Conservation (phyloP, 2,797 vertebrate species). For the Neomorphus geoffroyi region DNA sequence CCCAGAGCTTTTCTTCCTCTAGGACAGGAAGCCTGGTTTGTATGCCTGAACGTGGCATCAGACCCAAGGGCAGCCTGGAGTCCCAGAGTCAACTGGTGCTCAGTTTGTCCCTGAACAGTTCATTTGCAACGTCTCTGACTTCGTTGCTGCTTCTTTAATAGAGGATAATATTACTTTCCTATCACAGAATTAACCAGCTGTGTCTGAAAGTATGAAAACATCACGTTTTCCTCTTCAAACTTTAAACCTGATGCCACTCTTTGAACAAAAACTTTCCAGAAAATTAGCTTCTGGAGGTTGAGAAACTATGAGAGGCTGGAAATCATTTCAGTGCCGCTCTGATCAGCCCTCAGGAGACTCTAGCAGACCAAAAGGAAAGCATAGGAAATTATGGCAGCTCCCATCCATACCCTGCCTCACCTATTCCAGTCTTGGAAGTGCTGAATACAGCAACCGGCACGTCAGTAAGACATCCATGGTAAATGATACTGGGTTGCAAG, state of each 20-base stretch:
- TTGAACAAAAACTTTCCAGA: background rate
- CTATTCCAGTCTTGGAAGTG: background rate
- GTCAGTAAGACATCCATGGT: background rate
- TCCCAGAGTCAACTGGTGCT: background rate
- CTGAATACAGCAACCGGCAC: background rate
- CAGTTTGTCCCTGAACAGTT: background rate
- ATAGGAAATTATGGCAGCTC: background rate
- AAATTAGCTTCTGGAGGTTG: background rate
- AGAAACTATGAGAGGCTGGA: background rate
- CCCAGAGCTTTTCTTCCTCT: background rate
- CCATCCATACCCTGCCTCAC: background rate
- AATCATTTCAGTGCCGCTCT: background rate
- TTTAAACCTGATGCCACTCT: constrained; percentile 34
- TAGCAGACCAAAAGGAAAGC: background rate
- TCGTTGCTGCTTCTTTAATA: background rate
- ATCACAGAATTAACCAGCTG: constrained; percentile 23
- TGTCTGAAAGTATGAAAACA: constrained; percentile 13
- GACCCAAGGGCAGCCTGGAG: background rate
- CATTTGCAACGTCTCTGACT: background rate
- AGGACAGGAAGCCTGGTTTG: background rate
- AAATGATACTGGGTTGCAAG: background rate
- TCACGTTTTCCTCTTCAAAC: background rate
- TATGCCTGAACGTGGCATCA: background rate
- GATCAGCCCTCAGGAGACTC: background rate
- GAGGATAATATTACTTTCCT: constrained; percentile 2